Evolutionary conservation across 2,113 vertebrate species (phyloP), one percentile per base, ranked within the genome.

Genomic region (Regulus satrapa): DNA sequence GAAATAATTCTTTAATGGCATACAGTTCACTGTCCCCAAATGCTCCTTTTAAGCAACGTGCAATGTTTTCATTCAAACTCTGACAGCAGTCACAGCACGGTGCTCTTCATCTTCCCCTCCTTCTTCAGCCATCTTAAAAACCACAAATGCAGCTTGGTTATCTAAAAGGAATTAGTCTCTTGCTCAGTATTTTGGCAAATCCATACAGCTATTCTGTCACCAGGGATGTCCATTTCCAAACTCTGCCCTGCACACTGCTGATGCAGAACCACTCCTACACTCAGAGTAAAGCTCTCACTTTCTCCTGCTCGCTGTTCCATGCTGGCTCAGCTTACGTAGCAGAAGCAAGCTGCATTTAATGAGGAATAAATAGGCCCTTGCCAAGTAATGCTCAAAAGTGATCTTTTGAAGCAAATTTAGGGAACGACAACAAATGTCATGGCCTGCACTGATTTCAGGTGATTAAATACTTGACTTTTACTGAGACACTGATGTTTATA

Each of bases 381-480:
- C 25, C 61, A 91, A 83, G 34, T 10, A 16, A 54, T 46, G 88
- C 55, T 85, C 62, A 15, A 7, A 69, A 92, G n/a, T 20, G 21
- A 88, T 67, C 75, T 94, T 83, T 77, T 28, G 5, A 79, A 88
- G 72, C 51, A 69, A 59, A 56, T 29, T 46, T 74, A 59, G 61
- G 48, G 28, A 88, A 85, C 0, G 5, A 54, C 66, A 89, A 85
- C 55, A 80, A 74, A 90, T 0, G 20, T 63, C 59, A 63, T 8
- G 23, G 51, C 90, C 40, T 46, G 56, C 10, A 6, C 64, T 72
- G 19, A 64, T 86, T 87, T 89, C n/a, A 66, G 59, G 29, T 80
- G 46, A 94, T 78, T 90, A 91, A 77, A 88, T 66, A 87, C 89
- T 95, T 93, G 89, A 87, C 61, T 95, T 97, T 96, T 94, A 81